These are phyloP conservation scores for Rhinolophus sinicus DNA, from an alignment of 2,113 vertebrate species.

Conservation along the genomic window DNA sequence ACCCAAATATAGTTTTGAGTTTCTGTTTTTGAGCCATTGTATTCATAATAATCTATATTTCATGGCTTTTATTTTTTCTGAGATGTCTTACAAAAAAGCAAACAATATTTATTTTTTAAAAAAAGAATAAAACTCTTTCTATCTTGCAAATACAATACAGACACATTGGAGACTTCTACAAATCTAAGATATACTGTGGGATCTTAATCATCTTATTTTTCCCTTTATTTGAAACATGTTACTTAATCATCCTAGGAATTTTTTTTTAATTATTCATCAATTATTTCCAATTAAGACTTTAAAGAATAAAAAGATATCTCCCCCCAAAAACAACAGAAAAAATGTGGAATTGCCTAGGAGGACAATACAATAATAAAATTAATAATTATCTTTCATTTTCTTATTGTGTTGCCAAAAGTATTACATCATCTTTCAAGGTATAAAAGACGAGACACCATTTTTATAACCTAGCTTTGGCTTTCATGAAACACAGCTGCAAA, in stretches of 20 bases:
- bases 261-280: conserved; percentile 5
- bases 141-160: not conserved
- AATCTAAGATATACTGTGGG: not conserved
- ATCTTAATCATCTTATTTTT: not conserved
- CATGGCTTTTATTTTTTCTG: not conserved
- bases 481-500: not conserved
- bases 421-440: not conserved
- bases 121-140: conserved; percentile 8
- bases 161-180: not conserved
- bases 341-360: not conserved
- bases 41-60: not conserved
- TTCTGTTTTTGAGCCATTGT: not conserved
- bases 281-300: not conserved
- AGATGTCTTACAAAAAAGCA: not conserved
- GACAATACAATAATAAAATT: not conserved
- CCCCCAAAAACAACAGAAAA: not conserved
- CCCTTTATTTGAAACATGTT: not conserved
- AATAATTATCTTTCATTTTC: not conserved
- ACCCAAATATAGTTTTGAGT: not conserved
- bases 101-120: not conserved
- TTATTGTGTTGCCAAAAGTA: not conserved
- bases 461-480: not conserved
- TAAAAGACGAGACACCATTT: not conserved
- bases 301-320: not conserved
- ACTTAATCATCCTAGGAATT: not conserved